Evolutionary conservation across 2,888 invertebrate species (phyloP).

Genomic region (Drosophila mimetica): DNA sequence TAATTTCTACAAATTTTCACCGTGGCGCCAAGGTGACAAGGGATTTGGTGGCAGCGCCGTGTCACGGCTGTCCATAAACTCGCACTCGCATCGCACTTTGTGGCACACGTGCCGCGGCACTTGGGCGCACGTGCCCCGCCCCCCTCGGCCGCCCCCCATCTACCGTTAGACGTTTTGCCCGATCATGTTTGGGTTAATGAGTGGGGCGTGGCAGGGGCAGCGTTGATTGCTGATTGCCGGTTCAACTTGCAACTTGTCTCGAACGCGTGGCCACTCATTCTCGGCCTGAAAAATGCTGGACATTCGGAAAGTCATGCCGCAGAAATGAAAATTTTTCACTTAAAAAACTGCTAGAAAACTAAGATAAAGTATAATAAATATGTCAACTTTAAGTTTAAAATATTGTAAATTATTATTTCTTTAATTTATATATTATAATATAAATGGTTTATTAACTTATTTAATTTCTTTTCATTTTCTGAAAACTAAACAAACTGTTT

Average conservation of each 20-base stretch:
- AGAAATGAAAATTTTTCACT: background rate
- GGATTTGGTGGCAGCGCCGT: conserved; percentile 48
- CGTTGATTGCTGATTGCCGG: conserved; percentile 76
- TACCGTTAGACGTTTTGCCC: conserved; percentile 72
- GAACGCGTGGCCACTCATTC: conserved; percentile 17
- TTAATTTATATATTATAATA: too few species aligned
- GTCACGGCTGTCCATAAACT: conserved; percentile 47
- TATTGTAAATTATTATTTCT: too few species aligned
- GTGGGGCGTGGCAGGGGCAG: conserved; percentile 70
- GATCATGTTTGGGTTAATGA: conserved; percentile 77
- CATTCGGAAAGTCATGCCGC: conserved; percentile 28
- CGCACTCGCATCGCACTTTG: too few species aligned
- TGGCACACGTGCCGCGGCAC: conserved; percentile 61
- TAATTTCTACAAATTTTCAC: conserved; percentile 83
- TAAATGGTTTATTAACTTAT: background rate
- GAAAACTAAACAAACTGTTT: background rate
- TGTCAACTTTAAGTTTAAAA: background rate
- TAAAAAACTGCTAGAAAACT: too few species aligned
- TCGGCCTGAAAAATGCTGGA: conserved; percentile 3
- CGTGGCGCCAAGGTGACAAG: conserved; percentile 55
- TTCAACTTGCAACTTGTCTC: conserved; percentile 41
- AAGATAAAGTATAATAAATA: too few species aligned
- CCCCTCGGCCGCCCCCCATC: conserved; percentile 38
- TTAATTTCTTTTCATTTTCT: background rate
- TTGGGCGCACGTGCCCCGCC: conserved; percentile 70